Conservation (phyloP, 1,140 invertebrate species). For the Hydropsyche tenuis region DNA sequence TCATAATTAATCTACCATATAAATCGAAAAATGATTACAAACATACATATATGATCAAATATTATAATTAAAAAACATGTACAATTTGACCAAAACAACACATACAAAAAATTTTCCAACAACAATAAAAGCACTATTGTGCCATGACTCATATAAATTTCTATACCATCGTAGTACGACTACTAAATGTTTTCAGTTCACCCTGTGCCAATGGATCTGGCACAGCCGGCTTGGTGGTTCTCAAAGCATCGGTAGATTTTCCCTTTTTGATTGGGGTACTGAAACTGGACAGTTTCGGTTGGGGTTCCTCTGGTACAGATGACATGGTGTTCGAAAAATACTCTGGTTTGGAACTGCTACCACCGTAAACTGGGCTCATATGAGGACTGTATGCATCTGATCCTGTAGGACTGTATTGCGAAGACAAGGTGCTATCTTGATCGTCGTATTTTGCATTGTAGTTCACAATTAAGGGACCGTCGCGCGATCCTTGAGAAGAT, state of each 20-base stretch:
- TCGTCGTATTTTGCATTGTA: slow-evolving; percentile 56
- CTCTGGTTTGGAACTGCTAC: slow-evolving; percentile 56
- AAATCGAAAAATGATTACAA: no score
- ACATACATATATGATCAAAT: no score
- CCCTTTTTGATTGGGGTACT: slow-evolving; percentile 57
- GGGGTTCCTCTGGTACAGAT: slow-evolving; percentile 56
- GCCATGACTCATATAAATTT: neutral
- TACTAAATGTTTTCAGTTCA: slow-evolving; percentile 56
- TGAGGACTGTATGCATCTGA: slow-evolving; percentile 61
- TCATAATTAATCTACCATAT: no score
- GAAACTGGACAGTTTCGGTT: slow-evolving; percentile 58
- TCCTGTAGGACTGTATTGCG: slow-evolving; percentile 58
- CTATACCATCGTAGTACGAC: slow-evolving; percentile 62
- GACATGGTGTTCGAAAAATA: slow-evolving; percentile 54
- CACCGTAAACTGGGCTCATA: slow-evolving; percentile 56
- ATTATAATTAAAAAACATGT: no score
- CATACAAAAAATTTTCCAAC: no score
- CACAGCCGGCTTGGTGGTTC: slow-evolving; percentile 53
- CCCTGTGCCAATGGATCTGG: slow-evolving; percentile 7
- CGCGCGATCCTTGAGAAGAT: slow-evolving; percentile 54
- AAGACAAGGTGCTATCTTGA: slow-evolving; percentile 59
- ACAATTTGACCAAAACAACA: no score
- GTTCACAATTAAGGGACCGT: slow-evolving; percentile 50
- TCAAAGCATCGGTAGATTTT: slow-evolving; percentile 59
- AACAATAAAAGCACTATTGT: neutral